phyloP scores from a whole-genome alignment of 1,140 invertebrate genomes.

The Antheraea mylitta region DNA sequence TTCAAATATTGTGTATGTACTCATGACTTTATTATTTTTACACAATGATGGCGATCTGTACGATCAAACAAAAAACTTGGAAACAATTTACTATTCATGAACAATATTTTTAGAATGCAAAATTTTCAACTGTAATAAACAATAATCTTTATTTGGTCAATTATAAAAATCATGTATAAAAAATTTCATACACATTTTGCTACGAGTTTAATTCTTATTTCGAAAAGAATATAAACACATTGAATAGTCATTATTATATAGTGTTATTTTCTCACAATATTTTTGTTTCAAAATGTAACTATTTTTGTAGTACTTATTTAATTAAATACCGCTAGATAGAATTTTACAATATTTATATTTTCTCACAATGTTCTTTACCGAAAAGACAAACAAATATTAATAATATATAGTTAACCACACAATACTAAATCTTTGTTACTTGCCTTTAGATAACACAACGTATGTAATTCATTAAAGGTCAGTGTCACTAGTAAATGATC shows the following conservation, averaged over 20 bases:
- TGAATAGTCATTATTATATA: background rate
- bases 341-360: conserved; percentile 67
- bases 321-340: conserved; percentile 75
- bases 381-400: conserved; percentile 49
- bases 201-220: conserved; percentile 1
- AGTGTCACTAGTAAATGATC: background rate
- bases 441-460: too few relatives aligned
- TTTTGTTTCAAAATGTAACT: conserved; percentile 70
- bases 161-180: conserved; percentile 44
- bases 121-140: conserved; percentile 50
- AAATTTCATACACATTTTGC: conserved; percentile 55
- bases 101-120: conserved; percentile 72
- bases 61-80: conserved; percentile 31
- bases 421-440: conserved; percentile 30
- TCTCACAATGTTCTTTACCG: conserved; percentile 71
- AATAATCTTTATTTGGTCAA: conserved; percentile 52
- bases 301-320: conserved; percentile 76
- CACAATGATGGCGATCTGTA: conserved; percentile 10
- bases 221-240: background rate
- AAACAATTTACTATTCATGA: conserved; percentile 55
- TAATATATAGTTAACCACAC: conserved; percentile 36
- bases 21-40: conserved; percentile 26
- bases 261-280: conserved; percentile 27
- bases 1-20: background rate
- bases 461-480: background rate